These are phyloP conservation scores for Pogonomyrmex barbatus DNA, from an alignment of 1,140 invertebrate species.

Conservation along the genomic window DNA sequence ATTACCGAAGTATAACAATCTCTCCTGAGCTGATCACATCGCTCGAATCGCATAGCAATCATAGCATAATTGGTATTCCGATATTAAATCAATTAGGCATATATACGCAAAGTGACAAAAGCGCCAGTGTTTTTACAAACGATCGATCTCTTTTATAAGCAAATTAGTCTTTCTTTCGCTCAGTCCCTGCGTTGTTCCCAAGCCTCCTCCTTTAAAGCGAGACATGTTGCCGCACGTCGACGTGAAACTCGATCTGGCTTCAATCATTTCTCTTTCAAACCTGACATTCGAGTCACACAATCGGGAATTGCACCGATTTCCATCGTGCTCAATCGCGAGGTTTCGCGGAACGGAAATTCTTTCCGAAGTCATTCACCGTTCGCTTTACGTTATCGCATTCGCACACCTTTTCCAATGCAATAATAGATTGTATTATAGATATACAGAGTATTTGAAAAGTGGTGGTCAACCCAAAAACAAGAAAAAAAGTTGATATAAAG, in stretches of 20 bases:
- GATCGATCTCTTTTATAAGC: neutral
- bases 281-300: neutral
- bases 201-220: neutral
- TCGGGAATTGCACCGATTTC: neutral
- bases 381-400: neutral
- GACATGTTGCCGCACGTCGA: neutral
- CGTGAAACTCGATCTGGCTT: neutral
- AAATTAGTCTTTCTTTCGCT: neutral
- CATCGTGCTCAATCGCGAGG: neutral
- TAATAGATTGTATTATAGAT: neutral
- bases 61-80: neutral
- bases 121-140: neutral
- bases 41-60: neutral
- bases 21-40: neutral
- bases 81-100: neutral
- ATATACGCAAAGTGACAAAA: neutral
- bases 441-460: neutral
- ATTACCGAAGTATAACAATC: neutral
- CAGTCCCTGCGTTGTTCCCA: neutral
- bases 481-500: too few relatives aligned
- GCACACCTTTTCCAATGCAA: neutral
- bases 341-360: neutral
- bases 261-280: neutral
- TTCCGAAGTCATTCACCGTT: neutral
- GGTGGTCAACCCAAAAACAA: too few relatives aligned